These are phyloP conservation scores for Drosophila equinoxialis DNA, from an alignment of 1,140 invertebrate species.

Conservation along the genomic window DNA sequence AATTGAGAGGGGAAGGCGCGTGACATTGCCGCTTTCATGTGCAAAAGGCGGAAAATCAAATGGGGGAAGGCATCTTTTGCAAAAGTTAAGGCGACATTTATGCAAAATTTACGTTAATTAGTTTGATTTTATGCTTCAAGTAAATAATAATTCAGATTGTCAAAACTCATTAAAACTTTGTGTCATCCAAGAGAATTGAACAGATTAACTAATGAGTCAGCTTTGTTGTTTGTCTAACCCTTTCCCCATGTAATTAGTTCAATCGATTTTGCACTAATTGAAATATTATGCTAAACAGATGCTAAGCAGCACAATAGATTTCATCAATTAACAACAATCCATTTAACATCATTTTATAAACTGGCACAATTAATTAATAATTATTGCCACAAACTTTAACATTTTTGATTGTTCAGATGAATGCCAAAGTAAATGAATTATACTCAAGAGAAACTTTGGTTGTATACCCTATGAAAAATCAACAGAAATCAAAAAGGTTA, in stretches of 20 bases:
- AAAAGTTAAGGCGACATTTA: constrained; percentile 36
- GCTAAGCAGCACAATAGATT: constrained; percentile 3
- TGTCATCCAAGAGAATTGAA: constrained; percentile 15
- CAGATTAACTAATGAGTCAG: constrained; percentile 21
- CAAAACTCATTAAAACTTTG: constrained; percentile 63
- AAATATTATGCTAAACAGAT: constrained; percentile 24
- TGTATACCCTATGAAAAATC: too few relatives aligned
- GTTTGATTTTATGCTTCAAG: constrained; percentile 62
- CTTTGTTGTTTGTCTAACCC: constrained; percentile 21
- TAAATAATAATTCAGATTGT: constrained; percentile 47
- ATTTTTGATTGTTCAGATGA: neutral
- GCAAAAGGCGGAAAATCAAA: constrained; percentile 58
- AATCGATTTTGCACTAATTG: constrained; percentile 17
- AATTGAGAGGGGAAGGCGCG: neutral
- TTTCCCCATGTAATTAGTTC: neutral
- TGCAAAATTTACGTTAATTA: constrained; percentile 63
- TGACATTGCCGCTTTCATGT: constrained; percentile 33
- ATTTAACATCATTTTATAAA: constrained; percentile 23
- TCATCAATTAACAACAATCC: constrained; percentile 30
- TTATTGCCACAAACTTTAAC: constrained; percentile 18
- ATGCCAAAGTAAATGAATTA: neutral
- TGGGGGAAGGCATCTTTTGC: constrained; percentile 24
- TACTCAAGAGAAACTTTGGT: neutral
- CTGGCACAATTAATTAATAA: constrained; percentile 35
- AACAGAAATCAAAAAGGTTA: too few relatives aligned